Percentiles rank a stretch among this genome's conserved stretches.
Evolutionary conservation across 2,113 vertebrate genomes (phyloP).

Genomic region (Verasper variegatus): DNA sequence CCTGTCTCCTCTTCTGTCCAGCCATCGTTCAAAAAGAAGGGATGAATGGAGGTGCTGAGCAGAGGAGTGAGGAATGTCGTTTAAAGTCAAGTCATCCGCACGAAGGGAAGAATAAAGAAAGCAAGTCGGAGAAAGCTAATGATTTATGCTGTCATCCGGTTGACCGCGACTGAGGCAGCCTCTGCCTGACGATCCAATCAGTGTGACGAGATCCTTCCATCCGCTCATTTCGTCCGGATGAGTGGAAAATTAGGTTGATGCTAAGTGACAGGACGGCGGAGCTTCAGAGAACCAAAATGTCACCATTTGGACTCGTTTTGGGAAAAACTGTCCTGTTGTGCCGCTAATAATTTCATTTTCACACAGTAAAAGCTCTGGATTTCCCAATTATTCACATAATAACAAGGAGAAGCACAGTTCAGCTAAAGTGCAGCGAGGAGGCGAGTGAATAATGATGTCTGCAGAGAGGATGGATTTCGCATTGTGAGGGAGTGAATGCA

Average conservation of each 20-base stretch:
- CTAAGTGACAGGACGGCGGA: conserved; percentile 15
- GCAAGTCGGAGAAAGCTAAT: conserved; percentile 51
- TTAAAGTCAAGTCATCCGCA: conserved; percentile 53
- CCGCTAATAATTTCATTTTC: conserved; percentile 3
- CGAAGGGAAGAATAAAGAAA: conserved; percentile 59
- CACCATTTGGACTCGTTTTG: conserved; percentile 14
- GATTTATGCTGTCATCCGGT: conserved; percentile 64
- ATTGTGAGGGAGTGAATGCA: conserved; percentile 8
- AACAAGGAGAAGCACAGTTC: conserved; percentile 9
- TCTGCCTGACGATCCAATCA: conserved; percentile 59
- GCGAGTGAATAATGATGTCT: conserved; percentile 15
- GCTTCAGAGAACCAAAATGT: conserved; percentile 1
- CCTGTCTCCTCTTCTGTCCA: conserved; percentile 10
- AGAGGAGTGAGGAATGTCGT: conserved; percentile 48
- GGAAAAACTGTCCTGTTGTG: conserved; percentile 24
- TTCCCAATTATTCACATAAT: conserved; percentile 30
- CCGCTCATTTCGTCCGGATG: conserved; percentile 50
- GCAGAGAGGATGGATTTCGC: neutral
- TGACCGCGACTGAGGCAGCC: conserved; percentile 52
- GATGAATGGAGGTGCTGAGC: conserved; percentile 33
- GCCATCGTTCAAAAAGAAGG: conserved; percentile 32
- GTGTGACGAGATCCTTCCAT: conserved; percentile 49
- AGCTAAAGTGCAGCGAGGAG: conserved; percentile 19
- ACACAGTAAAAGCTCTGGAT: neutral
- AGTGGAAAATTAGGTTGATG: conserved; percentile 46